phyloP scores from a whole-genome alignment of 2,113 vertebrate species.

The Psittacara wagleri region DNA sequence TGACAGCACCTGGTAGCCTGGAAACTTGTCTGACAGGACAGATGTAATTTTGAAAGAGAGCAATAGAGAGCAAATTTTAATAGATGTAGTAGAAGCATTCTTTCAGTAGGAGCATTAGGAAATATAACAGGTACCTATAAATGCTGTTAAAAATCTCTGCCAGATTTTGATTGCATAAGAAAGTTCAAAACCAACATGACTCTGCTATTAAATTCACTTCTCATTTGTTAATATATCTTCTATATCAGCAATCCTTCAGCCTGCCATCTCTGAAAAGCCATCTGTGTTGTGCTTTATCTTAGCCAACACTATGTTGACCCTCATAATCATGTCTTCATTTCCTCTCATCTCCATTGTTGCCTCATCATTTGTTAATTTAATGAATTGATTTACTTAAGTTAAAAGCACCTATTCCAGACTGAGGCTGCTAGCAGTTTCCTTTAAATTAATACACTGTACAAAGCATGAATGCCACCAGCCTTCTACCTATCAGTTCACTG shows the following conservation, averaged over 20 bases:
- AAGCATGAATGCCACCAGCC: not conserved
- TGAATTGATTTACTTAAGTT: not conserved
- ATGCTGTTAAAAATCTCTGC: not conserved
- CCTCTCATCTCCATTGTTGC: not conserved
- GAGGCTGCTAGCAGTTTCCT: not conserved
- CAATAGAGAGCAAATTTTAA: not conserved
- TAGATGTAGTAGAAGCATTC: not conserved
- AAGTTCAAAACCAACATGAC: not conserved
- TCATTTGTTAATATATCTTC: not conserved
- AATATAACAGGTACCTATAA: not conserved
- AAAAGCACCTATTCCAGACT: not conserved
- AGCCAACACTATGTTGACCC: not conserved
- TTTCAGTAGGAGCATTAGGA: not conserved
- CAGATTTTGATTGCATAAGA: not conserved
- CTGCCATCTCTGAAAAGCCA: not conserved
- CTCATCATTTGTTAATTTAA: not conserved
- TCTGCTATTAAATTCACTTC: not conserved
- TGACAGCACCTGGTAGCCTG: not conserved
- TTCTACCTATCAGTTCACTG: not conserved
- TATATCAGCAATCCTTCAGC: not conserved
- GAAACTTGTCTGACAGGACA: not conserved
- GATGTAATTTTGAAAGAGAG: not conserved
- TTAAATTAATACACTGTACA: not conserved
- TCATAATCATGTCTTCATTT: not conserved
- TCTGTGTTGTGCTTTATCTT: not conserved